Conservation (phyloP, 2,797 vertebrate genomes). For the Neosalanx taihuensis region DNA sequence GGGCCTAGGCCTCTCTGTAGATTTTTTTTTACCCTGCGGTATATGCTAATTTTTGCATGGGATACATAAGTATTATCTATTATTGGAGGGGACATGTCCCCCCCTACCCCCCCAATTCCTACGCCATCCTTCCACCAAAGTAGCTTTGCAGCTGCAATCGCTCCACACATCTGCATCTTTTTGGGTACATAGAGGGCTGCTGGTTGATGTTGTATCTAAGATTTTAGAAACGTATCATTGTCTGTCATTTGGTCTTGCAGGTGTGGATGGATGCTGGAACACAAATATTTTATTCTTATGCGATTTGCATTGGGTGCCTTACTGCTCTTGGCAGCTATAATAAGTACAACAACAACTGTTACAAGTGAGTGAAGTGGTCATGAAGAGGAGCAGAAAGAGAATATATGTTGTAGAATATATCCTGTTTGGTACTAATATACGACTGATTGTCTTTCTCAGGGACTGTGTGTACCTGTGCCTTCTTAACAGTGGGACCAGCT, state of each 20-base stretch:
- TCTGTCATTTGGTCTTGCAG: constrained; percentile 48
- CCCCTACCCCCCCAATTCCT: too few species aligned
- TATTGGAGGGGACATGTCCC: too few species aligned
- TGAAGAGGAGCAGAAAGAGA: not conserved
- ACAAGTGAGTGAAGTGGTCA: constrained; percentile 69
- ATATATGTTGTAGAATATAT: not conserved
- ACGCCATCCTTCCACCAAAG: too few species aligned
- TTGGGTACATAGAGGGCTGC: not conserved
- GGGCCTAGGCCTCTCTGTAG: too few species aligned
- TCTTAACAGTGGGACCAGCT: constrained; percentile 80
- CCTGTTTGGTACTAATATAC: not conserved
- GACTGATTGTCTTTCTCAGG: constrained; percentile 53
- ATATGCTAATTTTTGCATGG: too few species aligned
- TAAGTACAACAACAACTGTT: constrained; percentile 81
- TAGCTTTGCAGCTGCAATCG: too few species aligned
- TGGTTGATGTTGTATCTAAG: not conserved
- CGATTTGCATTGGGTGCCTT: constrained; percentile 77
- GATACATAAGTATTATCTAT: too few species aligned
- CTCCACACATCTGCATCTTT: too few species aligned
- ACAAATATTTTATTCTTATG: constrained; percentile 82
- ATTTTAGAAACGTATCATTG: not conserved
- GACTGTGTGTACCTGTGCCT: constrained; percentile 77
- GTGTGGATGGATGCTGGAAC: constrained; percentile 84
- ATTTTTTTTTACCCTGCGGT: not conserved
- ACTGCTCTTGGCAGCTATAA: constrained; percentile 80